These are phyloP conservation scores for Actinia tenebrosa DNA, from an alignment of 64 coral and sea anemone species.

Conservation along the genomic window DNA sequence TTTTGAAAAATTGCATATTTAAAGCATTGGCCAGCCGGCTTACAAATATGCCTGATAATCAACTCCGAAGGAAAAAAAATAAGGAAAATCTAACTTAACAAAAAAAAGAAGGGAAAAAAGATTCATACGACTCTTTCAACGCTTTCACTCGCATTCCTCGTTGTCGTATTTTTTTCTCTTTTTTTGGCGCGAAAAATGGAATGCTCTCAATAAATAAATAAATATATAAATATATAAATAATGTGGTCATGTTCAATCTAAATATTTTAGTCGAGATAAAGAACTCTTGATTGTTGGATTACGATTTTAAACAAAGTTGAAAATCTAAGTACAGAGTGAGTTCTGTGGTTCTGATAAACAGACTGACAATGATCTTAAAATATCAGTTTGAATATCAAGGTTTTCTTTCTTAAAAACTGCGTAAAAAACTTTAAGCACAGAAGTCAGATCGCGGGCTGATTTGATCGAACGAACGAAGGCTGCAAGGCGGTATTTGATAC, in stretches of 20 bases:
- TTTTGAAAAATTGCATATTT: slow-evolving; percentile 1
- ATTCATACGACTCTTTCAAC: not conserved
- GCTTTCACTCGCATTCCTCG: not conserved
- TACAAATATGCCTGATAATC: not conserved
- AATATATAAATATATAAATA: not conserved
- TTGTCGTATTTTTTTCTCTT: not conserved
- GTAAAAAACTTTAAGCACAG: not conserved
- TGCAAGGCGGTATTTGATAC: not conserved
- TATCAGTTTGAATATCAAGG: not conserved
- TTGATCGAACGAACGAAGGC: not conserved
- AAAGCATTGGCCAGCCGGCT: not conserved
- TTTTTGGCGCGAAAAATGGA: not conserved
- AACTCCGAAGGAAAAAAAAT: not conserved
- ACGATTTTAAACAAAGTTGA: slow-evolving; percentile 6
- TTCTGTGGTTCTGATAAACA: not conserved
- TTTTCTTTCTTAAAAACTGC: not conserved
- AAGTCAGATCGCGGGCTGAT: not conserved
- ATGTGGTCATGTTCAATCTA: not conserved
- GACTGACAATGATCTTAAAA: slow-evolving; percentile 5
- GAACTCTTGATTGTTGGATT: not conserved
- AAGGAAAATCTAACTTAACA: not conserved
- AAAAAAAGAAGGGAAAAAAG: not conserved
- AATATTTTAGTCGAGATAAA: slow-evolving; percentile 5
- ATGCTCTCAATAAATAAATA: not conserved
- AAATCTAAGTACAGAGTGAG: not conserved